These are phyloP conservation scores for Sminthurides aquaticus DNA, from an alignment of 2,888 invertebrate genomes.

Conservation along the genomic window DNA sequence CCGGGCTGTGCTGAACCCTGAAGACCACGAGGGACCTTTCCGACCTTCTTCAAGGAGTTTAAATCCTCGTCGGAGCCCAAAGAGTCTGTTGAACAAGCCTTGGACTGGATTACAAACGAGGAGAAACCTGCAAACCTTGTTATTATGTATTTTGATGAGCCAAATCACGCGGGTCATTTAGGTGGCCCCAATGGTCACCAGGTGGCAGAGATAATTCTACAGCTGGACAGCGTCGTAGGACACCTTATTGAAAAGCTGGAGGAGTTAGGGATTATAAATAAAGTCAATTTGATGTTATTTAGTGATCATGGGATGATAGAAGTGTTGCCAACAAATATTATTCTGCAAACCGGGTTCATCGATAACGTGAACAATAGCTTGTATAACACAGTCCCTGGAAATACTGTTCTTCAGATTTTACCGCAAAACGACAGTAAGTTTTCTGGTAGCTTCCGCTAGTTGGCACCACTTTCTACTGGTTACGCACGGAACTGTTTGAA, in stretches of 20 bases:
- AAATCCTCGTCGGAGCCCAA: constrained; percentile 36
- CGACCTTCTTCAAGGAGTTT: constrained; percentile 11
- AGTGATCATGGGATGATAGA: constrained; percentile 67
- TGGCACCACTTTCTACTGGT: no score
- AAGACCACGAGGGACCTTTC: constrained; percentile 47
- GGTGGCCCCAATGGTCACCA: constrained; percentile 53
- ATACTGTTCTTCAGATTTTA: constrained; percentile 56
- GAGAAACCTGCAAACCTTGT: constrained; percentile 60
- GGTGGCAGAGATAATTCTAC: constrained; percentile 43
- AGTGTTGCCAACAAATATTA: constrained; percentile 52
- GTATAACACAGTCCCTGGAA: constrained; percentile 51
- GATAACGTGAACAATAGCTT: constrained; percentile 44
- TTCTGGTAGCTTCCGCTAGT: no score
- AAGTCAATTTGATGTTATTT: constrained; percentile 59
- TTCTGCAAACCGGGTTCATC: constrained; percentile 53
- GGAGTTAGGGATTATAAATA: constrained; percentile 50
- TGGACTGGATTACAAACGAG: constrained; percentile 55
- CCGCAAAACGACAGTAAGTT: constrained; percentile 53
- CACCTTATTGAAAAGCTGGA: constrained; percentile 53
- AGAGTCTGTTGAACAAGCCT: constrained; percentile 54
- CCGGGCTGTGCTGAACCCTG: constrained; percentile 56
- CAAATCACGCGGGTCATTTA: constrained; percentile 57
- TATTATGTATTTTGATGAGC: constrained; percentile 63
- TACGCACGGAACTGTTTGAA: no score
- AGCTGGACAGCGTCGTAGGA: constrained; percentile 50